Evolutionary conservation across 2,888 invertebrate species (phyloP).

Genomic region (Luffia ferchaultella): DNA sequence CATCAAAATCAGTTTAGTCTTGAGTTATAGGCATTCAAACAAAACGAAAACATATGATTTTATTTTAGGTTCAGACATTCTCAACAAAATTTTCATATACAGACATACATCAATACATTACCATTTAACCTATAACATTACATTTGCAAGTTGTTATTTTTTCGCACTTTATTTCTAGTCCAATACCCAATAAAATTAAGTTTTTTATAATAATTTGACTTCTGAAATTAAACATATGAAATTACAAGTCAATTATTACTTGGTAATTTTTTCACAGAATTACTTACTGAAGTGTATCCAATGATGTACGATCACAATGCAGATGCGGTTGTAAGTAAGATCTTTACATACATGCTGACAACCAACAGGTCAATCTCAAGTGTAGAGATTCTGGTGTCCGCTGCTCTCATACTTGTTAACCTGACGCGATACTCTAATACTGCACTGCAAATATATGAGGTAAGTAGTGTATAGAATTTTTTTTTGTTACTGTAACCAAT

Average conservation of each 20-base stretch:
- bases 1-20: too few relatives aligned
- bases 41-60: too few relatives aligned
- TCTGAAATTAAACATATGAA: too few relatives aligned
- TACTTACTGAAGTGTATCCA: slow-evolving; percentile 10
- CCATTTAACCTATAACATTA: too few relatives aligned
- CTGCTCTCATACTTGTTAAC: slow-evolving; percentile 59
- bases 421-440: slow-evolving; percentile 59
- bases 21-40: too few relatives aligned
- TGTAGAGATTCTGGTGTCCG: slow-evolving; percentile 34
- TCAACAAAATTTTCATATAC: too few relatives aligned
- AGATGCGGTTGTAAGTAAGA: background rate
- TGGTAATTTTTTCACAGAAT: background rate
- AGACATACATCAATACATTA: too few relatives aligned
- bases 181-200: too few relatives aligned
- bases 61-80: too few relatives aligned
- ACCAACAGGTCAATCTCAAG: slow-evolving; percentile 51
- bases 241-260: background rate
- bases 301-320: slow-evolving; percentile 11
- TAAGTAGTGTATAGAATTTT: background rate
- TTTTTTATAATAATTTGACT: too few relatives aligned
- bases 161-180: too few relatives aligned
- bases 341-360: slow-evolving; percentile 14
- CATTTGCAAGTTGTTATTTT: too few relatives aligned
- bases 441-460: slow-evolving; percentile 17
- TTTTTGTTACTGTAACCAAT: background rate